Conservation (phyloP, 2,888 invertebrate species). For the Ochropleura leucogaster region DNA sequence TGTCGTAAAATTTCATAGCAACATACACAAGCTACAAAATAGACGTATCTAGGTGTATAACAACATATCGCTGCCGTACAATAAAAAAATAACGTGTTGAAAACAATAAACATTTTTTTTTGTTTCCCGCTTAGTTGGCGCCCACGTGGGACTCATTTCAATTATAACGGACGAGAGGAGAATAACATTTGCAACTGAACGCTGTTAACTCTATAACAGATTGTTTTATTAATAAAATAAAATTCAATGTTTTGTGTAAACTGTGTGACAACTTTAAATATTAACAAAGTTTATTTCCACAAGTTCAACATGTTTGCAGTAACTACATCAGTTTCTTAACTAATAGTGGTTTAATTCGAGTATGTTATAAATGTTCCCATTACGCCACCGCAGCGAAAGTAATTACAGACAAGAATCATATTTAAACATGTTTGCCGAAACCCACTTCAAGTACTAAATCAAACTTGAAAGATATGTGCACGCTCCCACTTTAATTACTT, state of each 20-base stretch:
- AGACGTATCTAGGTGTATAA: constrained; percentile 38
- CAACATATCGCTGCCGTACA: constrained; percentile 17
- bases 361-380: constrained; percentile 46
- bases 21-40: constrained; percentile 38
- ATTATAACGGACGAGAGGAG: constrained; percentile 54
- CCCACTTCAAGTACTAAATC: constrained; percentile 59
- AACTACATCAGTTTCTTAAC: constrained; percentile 31
- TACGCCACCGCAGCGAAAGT: constrained; percentile 38
- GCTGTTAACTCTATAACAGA: constrained; percentile 35
- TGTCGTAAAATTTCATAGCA: constrained; percentile 60
- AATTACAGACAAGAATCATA: constrained; percentile 64
- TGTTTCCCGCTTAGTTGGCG: constrained; percentile 66
- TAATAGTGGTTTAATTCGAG: constrained; percentile 44
- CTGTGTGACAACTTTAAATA: constrained; percentile 19
- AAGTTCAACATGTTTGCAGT: constrained; percentile 26
- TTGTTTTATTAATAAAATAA: constrained; percentile 45
- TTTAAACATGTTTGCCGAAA: constrained; percentile 60
- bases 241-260: constrained; percentile 14
- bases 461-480: constrained; percentile 59
- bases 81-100: constrained; percentile 42
- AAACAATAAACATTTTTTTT: constrained; percentile 63
- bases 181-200: constrained; percentile 41
- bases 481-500: constrained; percentile 61
- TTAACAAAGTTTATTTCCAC: constrained; percentile 39
- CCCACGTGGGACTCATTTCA: constrained; percentile 69